Conservation (phyloP, 2,797 vertebrate genomes). For the Eupleurogrammus muticus region DNA sequence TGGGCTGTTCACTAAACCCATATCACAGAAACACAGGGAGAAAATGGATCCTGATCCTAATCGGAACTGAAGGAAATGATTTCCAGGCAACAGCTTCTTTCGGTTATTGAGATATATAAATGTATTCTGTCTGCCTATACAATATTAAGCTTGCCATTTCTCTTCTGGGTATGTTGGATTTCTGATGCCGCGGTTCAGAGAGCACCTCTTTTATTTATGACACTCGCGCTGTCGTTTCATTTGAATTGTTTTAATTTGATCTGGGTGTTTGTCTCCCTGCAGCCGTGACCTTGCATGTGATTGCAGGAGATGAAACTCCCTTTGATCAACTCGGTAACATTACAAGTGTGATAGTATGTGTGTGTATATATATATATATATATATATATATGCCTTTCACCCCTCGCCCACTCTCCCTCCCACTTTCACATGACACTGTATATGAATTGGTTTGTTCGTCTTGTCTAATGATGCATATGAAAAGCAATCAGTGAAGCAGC, state of each 20-base stretch:
- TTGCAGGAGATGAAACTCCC: conserved; percentile 10
- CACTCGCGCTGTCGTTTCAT: background rate
- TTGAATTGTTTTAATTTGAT: conserved; percentile 39
- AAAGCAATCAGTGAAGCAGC: conserved; percentile 76
- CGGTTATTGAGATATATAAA: conserved; percentile 31
- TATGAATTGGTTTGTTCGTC: conserved; percentile 73
- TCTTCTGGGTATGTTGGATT: background rate
- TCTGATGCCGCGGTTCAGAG: conserved; percentile 19
- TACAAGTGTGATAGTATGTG: background rate
- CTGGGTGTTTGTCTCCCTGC: conserved; percentile 7
- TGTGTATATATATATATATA: no score
- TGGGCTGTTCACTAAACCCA: conserved; percentile 58
- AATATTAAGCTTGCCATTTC: conserved; percentile 2
- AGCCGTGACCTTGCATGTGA: conserved; percentile 29
- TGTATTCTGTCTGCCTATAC: background rate
- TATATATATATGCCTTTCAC: conserved; percentile 12
- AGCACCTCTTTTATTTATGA: conserved; percentile 22
- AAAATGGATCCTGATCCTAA: conserved; percentile 57
- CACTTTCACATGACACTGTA: conserved; percentile 38
- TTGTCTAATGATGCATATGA: conserved; percentile 79
- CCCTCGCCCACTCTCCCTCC: background rate
- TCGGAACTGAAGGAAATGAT: conserved; percentile 52
- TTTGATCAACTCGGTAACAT: conserved; percentile 22
- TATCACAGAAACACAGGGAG: conserved; percentile 31
- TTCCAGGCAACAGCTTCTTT: conserved; percentile 21